Evolutionary conservation across 2,113 vertebrate genomes (phyloP).

Genomic region (Boulengeromyrus knoepffleri): DNA sequence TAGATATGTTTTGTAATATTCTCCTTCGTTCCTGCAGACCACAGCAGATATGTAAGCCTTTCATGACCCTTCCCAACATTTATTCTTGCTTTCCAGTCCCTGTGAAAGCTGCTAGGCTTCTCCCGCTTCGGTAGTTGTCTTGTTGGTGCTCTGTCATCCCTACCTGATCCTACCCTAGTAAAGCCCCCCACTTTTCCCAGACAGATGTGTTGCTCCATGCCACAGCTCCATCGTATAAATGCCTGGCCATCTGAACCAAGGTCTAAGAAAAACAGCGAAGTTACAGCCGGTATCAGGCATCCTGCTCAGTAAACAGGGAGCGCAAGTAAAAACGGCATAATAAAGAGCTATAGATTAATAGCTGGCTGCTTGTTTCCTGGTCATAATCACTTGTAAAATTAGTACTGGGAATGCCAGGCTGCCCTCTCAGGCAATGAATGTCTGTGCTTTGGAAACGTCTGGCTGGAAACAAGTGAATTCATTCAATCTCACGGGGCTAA

Average conservation of each 20-base stretch:
- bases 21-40: not conserved
- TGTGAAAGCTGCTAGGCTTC: not conserved
- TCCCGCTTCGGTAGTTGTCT: not conserved
- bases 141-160: not conserved
- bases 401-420: not conserved
- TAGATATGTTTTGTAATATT: not conserved
- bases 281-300: not conserved
- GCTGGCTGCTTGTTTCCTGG: not conserved
- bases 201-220: not conserved
- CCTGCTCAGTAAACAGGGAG: not conserved
- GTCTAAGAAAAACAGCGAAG: not conserved
- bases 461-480: not conserved
- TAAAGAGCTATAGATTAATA: not conserved
- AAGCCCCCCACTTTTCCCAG: not conserved
- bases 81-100: not conserved
- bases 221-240: not conserved
- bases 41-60: not conserved
- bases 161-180: not conserved
- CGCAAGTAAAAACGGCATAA: not conserved
- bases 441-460: not conserved
- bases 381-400: not conserved
- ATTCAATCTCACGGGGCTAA: not conserved
- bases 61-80: not conserved
- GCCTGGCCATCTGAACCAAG: not conserved
- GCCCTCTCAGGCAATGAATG: not conserved